Base-by-base conservation (phyloP, 1,140 invertebrate species). In the Euwallacea similis region DNA sequence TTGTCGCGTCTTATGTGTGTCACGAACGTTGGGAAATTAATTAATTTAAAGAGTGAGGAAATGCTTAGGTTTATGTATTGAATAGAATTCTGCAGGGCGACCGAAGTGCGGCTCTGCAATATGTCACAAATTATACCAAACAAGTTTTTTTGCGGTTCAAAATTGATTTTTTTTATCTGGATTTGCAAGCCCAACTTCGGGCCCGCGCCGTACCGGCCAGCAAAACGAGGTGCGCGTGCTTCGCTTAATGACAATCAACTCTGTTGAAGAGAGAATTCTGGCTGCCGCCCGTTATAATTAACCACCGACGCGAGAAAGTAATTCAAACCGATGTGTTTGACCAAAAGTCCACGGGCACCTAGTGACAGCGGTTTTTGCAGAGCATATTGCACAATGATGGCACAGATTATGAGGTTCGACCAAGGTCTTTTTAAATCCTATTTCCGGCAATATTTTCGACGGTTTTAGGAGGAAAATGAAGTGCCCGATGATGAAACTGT, bases 311-410 rank as follows among this genome's bases (percentile, higher is more conserved):
- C 82, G 97, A 99, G 80, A 99, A 99, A 82, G 97, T 99, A 68
- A 99, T 99, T 80, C 98, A 99, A 81, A 97, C 97, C 70, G 98
- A 98, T 81, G 99, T 98, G 96, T 99, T 99, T 82, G 97, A 99
- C 88, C 96, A 99, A 77, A 98, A 98, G 80, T 98, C 97, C 0
- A 99, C 98, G 0, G 96, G 96, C 0, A 91, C 90, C n/a, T 97
- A 99, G 79, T 85, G 98, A 66, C 92, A 96, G 75, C 94, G 98
- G 80, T 98, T 99, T 81, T 84, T 99, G 55, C 95, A 98, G 78
- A 93, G 90, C 69, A 96, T 99, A 77, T 85, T 99, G 44, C 92
- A 95, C 82, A 94, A 97, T 82, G 93, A 96, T 76, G 95, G 96
- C 65, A 93, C 91, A 69, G 96, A 97, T 66, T 94, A 96, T 79